phyloP scores from a whole-genome alignment of 1,140 invertebrate genomes.

The Tigriopus japonicus region DNA sequence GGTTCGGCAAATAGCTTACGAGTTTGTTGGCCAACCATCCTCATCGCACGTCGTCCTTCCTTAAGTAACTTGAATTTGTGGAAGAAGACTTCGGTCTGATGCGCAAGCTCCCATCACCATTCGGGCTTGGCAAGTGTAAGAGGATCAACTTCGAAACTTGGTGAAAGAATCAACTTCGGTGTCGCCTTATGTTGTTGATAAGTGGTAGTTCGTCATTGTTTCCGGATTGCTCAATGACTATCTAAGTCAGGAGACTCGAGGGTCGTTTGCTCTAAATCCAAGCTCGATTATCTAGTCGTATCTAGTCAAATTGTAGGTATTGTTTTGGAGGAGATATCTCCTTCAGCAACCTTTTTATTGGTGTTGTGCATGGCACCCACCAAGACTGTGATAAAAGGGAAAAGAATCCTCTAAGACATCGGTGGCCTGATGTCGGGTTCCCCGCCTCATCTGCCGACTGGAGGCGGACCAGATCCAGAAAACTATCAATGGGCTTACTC shows the following conservation, averaged over 20 bases:
- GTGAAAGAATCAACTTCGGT: not conserved
- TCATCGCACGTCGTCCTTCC: too few relatives aligned
- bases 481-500: conserved; percentile 52
- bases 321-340: too few relatives aligned
- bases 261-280: too few relatives aligned
- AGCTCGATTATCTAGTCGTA: too few relatives aligned
- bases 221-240: not conserved
- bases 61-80: too few relatives aligned
- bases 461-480: not conserved
- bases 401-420: not conserved
- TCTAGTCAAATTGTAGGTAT: too few relatives aligned
- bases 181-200: not conserved
- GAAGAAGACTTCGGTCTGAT: not conserved
- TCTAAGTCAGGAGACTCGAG: too few relatives aligned
- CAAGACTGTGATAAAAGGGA: not conserved
- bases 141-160: not conserved
- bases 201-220: not conserved
- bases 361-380: too few relatives aligned
- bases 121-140: not conserved
- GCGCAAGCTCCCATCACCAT: not conserved
- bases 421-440: not conserved
- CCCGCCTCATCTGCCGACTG: not conserved
- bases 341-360: too few relatives aligned
- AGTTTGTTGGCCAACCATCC: too few relatives aligned
- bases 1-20: too few relatives aligned